Percentiles rank a stretch among this genome's conserved stretches.
These are phyloP conservation scores for Alexandromys fortis DNA, from an alignment of 2,113 vertebrate genomes.

Conservation along the genomic window DNA sequence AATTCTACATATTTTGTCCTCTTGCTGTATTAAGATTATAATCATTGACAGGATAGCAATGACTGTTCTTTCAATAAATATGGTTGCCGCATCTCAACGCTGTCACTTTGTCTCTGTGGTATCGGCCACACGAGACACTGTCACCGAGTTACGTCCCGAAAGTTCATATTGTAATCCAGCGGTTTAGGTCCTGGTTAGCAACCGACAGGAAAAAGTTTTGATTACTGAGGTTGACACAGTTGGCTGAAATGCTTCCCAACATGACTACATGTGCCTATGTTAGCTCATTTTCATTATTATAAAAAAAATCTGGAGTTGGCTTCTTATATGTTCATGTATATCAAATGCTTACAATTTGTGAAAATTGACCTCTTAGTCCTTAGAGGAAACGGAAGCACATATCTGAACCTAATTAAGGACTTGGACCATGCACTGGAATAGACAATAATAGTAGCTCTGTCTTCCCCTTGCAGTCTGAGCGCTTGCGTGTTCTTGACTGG, in stretches of 20 bases:
- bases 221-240: not conserved
- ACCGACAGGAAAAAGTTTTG: not conserved
- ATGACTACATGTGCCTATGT: not conserved
- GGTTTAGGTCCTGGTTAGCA: not conserved
- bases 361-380: not conserved
- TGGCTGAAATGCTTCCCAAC: constrained; percentile 26
- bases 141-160: not conserved
- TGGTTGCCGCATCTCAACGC: not conserved
- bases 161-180: not conserved
- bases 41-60: not conserved
- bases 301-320: not conserved
- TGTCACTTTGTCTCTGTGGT: not conserved
- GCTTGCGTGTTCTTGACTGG: not conserved
- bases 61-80: not conserved
- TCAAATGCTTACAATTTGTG: constrained; percentile 7
- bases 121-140: not conserved
- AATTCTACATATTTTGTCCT: not conserved
- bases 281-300: not conserved
- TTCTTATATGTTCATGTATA: not conserved
- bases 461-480: not conserved
- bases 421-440: not conserved
- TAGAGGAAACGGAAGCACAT: not conserved
- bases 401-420: not conserved
- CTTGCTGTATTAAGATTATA: not conserved
- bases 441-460: not conserved